Evolutionary conservation across 1,140 invertebrate species (phyloP).

Genomic region (Caligus rogercresseyi): DNA sequence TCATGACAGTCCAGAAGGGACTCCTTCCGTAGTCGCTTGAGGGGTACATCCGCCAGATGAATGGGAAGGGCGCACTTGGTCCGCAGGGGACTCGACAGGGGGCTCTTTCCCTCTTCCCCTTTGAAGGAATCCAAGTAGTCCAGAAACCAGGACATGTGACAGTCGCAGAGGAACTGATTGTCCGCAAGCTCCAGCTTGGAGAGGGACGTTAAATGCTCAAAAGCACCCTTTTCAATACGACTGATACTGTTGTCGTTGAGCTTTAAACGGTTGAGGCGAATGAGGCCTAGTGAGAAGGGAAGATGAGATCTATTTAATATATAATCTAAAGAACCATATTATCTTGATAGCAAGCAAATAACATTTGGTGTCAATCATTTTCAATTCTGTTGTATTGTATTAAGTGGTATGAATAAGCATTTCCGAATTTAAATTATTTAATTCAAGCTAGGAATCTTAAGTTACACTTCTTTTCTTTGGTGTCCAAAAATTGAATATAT

Average conservation of each 20-base stretch:
- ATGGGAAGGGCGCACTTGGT: slow-evolving; percentile 4
- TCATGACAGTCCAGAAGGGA: background rate
- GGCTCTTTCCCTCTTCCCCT: background rate
- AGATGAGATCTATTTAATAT: too few species aligned
- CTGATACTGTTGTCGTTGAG: slow-evolving; percentile 8
- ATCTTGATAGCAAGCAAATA: too few species aligned
- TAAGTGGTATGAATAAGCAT: too few species aligned
- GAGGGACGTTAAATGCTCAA: background rate
- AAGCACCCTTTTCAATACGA: background rate
- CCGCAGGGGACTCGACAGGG: background rate
- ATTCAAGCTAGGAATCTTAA: too few species aligned
- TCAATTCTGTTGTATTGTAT: too few species aligned
- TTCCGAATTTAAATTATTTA: too few species aligned
- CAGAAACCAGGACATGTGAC: slow-evolving; percentile 10
- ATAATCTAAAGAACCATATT: too few species aligned
- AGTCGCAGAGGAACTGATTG: slow-evolving; percentile 6
- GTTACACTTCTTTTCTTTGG: too few species aligned
- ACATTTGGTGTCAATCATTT: too few species aligned
- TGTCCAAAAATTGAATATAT: too few species aligned
- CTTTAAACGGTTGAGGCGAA: background rate
- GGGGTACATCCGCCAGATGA: background rate
- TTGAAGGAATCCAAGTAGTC: background rate
- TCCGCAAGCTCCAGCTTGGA: slow-evolving; percentile 8
- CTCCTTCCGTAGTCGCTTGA: background rate
- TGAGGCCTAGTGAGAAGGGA: background rate